Percentiles rank a stretch among this genome's conserved stretches.
phyloP scores from a whole-genome alignment of 1,140 invertebrate species.

The Drosophila equinoxialis region DNA sequence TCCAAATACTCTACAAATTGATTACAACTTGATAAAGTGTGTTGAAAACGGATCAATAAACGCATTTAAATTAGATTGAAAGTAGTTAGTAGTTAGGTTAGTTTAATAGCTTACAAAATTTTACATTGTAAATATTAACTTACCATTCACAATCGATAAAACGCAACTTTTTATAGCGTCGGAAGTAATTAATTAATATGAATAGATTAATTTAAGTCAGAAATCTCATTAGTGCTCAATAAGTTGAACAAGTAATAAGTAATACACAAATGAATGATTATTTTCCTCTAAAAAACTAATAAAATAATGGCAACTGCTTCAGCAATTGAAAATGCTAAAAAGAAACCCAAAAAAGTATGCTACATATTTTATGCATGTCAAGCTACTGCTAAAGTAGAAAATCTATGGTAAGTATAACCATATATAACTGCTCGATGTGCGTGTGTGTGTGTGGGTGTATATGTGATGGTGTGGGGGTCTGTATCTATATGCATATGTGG shows the following conservation, averaged over 20 bases:
- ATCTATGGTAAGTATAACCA: conserved; percentile 8
- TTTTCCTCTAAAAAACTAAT: too few species aligned
- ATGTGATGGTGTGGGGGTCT: background rate
- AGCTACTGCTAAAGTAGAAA: conserved; percentile 29
- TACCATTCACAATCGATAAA: background rate
- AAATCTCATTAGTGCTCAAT: too few species aligned
- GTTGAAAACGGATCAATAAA: too few species aligned
- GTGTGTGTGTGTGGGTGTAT: background rate
- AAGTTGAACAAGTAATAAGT: too few species aligned
- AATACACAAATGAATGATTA: background rate
- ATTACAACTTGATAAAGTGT: background rate
- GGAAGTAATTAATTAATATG: too few species aligned
- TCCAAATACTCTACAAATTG: conserved; percentile 13
- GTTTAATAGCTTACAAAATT: too few species aligned
- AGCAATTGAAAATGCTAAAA: too few species aligned
- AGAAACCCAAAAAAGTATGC: conserved; percentile 22
- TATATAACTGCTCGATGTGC: background rate
- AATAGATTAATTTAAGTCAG: too few species aligned
- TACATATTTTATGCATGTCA: background rate
- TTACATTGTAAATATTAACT: background rate
- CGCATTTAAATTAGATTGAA: too few species aligned
- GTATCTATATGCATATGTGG: conserved; percentile 9
- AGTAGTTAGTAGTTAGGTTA: too few species aligned
- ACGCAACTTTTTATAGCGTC: too few species aligned
- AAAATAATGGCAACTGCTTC: too few species aligned